phyloP scores from a whole-genome alignment of 2,797 vertebrate genomes.

The Hypotaenidia okinawae region DNA sequence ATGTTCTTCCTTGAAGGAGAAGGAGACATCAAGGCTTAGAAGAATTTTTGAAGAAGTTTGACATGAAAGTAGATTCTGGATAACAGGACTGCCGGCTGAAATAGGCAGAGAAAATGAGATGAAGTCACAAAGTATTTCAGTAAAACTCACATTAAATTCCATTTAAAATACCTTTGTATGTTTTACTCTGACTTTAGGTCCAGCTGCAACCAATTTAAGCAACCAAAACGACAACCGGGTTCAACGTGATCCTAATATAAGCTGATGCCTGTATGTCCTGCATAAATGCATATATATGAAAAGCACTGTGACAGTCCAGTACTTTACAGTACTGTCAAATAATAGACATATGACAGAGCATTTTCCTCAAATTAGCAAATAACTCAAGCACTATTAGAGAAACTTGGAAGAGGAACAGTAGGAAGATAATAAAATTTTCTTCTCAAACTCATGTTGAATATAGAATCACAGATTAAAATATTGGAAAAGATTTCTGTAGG shows the following conservation, averaged over 20 bases:
- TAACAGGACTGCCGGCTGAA: background rate
- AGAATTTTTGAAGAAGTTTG: background rate
- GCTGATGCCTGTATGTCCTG: background rate
- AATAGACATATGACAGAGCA: background rate
- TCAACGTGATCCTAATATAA: background rate
- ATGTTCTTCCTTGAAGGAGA: background rate
- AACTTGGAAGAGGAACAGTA: background rate
- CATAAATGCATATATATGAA: background rate
- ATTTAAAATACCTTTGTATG: background rate
- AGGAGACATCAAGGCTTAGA: background rate
- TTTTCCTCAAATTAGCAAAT: background rate
- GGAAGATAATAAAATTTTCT: background rate
- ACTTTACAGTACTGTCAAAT: background rate
- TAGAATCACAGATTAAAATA: background rate
- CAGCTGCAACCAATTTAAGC: background rate
- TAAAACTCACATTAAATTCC: background rate
- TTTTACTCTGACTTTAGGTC: background rate
- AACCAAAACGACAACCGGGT: background rate
- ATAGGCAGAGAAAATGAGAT: background rate
- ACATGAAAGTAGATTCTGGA: background rate
- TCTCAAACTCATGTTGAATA: background rate
- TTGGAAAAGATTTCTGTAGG: background rate
- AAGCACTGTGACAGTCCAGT: background rate
- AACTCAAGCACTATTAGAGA: background rate
- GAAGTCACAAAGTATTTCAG: background rate